Conservation (phyloP, 1,140 invertebrate genomes). For the Brachionus koreanus region DNA sequence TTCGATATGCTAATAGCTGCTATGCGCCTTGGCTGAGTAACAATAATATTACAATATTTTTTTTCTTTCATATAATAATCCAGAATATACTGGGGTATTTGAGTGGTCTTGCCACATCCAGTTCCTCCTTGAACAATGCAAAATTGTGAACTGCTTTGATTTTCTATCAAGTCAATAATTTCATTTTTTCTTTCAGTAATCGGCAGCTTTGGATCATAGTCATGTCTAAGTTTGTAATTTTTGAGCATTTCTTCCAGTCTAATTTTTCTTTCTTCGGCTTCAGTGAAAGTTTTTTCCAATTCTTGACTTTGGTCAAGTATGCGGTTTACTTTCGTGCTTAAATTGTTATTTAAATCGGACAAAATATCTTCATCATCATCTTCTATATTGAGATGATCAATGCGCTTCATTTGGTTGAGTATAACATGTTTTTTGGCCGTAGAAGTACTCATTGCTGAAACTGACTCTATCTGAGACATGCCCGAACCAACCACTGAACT, state of each 20-base stretch:
- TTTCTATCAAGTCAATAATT: conserved; percentile 51
- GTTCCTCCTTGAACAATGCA: conserved; percentile 55
- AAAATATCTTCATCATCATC: conserved; percentile 25
- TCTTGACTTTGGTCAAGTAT: conserved; percentile 16
- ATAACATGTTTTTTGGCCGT: background rate
- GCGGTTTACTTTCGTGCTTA: background rate
- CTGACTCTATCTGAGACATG: conserved; percentile 40
- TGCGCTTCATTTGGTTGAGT: background rate
- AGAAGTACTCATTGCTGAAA: conserved; percentile 2
- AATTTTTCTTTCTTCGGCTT: background rate
- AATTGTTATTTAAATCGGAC: conserved; percentile 23
- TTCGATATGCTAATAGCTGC: conserved; percentile 56
- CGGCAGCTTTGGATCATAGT: conserved; percentile 42
- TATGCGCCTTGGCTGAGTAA: conserved; percentile 58
- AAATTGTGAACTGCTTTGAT: conserved; percentile 49
- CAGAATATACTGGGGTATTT: conserved; percentile 58
- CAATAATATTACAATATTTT: conserved; percentile 57
- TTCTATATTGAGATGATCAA: background rate
- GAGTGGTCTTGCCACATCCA: conserved; percentile 56
- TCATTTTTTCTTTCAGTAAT: conserved; percentile 38
- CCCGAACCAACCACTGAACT: conserved; percentile 32
- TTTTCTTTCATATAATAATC: conserved; percentile 52
- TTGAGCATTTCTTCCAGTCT: background rate
- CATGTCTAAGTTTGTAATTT: background rate
- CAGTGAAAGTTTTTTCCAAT: background rate